phyloP scores from a whole-genome alignment of 2,888 invertebrate species.

The Drosophila melanocephala region DNA sequence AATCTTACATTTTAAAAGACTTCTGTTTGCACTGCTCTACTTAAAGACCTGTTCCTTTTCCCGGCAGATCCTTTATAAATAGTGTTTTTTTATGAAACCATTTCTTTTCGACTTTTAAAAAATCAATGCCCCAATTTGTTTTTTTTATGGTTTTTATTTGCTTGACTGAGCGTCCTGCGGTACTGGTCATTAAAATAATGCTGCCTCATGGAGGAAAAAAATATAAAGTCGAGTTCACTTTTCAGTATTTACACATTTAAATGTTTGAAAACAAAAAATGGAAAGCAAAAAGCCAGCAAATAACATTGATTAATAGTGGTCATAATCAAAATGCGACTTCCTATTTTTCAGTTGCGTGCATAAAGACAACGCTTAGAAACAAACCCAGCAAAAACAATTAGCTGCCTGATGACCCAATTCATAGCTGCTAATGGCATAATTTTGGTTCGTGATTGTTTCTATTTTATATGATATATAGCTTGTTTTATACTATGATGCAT shows the following conservation, averaged over 20 bases:
- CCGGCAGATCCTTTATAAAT: not conserved
- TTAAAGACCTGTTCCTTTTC: not conserved
- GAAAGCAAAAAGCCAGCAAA: constrained; percentile 20
- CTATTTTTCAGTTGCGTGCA: constrained; percentile 45
- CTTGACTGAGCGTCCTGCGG: constrained; percentile 8
- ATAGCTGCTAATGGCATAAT: constrained; percentile 52
- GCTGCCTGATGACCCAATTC: constrained; percentile 55
- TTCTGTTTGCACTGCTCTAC: not conserved
- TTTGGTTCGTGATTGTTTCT: constrained; percentile 42
- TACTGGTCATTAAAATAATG: constrained; percentile 14
- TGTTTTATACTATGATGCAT: constrained; percentile 20
- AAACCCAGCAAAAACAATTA: constrained; percentile 18
- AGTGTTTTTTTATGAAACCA: not conserved
- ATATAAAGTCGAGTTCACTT: constrained; percentile 1
- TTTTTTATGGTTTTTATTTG: not conserved
- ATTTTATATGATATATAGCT: constrained; percentile 62
- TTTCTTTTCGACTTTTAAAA: not conserved
- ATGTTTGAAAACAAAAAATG: not conserved
- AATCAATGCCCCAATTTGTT: constrained; percentile 12
- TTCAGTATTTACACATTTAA: constrained; percentile 7
- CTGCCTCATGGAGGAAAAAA: not conserved
- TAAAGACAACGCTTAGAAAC: constrained; percentile 16
- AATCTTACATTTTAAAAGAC: not conserved
- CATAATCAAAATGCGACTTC: constrained; percentile 50
- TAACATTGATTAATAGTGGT: constrained; percentile 68